These are phyloP conservation scores for Dryobates pubescens DNA, from an alignment of 2,797 vertebrate genomes.

Conservation along the genomic window DNA sequence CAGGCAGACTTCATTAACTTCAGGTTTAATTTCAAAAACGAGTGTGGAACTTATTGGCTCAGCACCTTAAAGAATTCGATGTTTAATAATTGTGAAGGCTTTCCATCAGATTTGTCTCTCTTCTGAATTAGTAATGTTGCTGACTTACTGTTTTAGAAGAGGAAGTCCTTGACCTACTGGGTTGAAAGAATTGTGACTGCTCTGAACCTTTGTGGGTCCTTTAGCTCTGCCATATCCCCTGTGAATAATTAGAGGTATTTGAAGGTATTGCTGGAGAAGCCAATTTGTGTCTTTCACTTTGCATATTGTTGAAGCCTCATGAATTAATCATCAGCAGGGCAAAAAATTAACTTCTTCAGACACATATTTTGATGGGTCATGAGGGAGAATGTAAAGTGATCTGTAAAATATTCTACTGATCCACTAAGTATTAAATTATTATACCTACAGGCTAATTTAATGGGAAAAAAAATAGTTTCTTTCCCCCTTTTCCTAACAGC, in stretches of 20 bases:
- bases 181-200: slow-evolving; percentile 81
- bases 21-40: slow-evolving; percentile 77
- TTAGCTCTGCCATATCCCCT: slow-evolving; percentile 78
- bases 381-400: slow-evolving; percentile 84
- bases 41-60: slow-evolving; percentile 75
- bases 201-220: slow-evolving; percentile 80
- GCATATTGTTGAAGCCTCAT: slow-evolving; percentile 84
- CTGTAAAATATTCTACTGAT: slow-evolving; percentile 85
- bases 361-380: slow-evolving; percentile 83
- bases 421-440: slow-evolving; percentile 83
- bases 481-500: slow-evolving; percentile 30
- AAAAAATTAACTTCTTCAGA: slow-evolving; percentile 85
- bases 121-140: slow-evolving; percentile 83
- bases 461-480: neutral
- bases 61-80: slow-evolving; percentile 77
- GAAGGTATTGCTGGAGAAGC: slow-evolving; percentile 82
- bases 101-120: slow-evolving; percentile 75
- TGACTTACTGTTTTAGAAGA: slow-evolving; percentile 83
- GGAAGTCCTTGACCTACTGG: slow-evolving; percentile 83
- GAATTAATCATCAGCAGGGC: slow-evolving; percentile 84
- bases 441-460: slow-evolving; percentile 81
- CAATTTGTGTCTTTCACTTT: slow-evolving; percentile 86
- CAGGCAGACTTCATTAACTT: slow-evolving; percentile 81
- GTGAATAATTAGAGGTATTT: slow-evolving; percentile 87
- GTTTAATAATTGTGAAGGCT: slow-evolving; percentile 80